These are phyloP conservation scores for Meriones unguiculatus DNA, from an alignment of 2,113 vertebrate genomes.

Conservation along the genomic window DNA sequence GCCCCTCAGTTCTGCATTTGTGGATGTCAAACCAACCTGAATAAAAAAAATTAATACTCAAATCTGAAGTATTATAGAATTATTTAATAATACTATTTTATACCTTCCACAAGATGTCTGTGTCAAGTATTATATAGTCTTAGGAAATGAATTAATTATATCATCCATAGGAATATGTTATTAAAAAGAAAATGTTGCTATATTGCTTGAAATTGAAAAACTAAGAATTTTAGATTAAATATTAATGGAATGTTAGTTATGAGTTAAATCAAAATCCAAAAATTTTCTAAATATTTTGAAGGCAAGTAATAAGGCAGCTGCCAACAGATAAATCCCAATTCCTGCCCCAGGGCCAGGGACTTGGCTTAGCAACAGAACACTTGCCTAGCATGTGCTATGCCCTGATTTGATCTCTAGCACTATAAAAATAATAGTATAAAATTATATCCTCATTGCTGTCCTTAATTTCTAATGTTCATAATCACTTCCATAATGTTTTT, in stretches of 20 bases:
- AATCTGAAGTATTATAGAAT: conserved; percentile 17
- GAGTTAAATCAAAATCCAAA: background rate
- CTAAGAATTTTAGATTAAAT: conserved; percentile 17
- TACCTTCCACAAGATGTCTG: background rate
- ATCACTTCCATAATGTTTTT: background rate
- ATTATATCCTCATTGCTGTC: background rate
- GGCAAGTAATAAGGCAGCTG: background rate
- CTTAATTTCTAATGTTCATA: conserved; percentile 43
- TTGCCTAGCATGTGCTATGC: background rate
- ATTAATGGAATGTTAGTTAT: background rate
- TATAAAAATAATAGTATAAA: background rate
- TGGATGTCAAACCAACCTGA: conserved; percentile 88
- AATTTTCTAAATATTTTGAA: conserved; percentile 1
- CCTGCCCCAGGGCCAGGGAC: background rate
- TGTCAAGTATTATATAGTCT: conserved; percentile 26
- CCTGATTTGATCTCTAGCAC: background rate
- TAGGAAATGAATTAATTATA: conserved; percentile 39
- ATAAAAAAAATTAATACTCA: conserved; percentile 80
- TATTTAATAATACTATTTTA: conserved; percentile 60
- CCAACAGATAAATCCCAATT: background rate
- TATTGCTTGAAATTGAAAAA: conserved; percentile 44
- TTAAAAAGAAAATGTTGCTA: conserved; percentile 23
- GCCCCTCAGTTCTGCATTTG: conserved; percentile 88
- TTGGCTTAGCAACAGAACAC: background rate
- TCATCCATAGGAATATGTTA: background rate